Conservation (phyloP, 2,113 vertebrate genomes). For the Garra rufa region DNA sequence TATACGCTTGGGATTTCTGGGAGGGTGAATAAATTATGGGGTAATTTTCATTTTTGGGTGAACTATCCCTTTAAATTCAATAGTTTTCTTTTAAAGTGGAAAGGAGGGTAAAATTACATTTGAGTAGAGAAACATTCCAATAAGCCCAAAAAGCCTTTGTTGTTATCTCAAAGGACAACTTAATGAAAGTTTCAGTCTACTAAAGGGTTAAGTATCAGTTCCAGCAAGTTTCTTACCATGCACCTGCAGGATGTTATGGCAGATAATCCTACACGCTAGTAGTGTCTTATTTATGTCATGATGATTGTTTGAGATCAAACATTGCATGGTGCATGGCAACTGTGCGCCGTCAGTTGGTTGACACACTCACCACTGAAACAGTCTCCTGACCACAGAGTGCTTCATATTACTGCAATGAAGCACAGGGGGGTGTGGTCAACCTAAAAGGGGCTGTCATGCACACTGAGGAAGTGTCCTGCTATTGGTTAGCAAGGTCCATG, state of each 20-base stretch:
- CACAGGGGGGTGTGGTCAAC: conserved; percentile 54
- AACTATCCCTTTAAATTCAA: no score
- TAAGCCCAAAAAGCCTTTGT: not conserved
- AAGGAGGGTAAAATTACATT: not conserved
- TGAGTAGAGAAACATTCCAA: not conserved
- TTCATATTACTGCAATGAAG: conserved; percentile 44
- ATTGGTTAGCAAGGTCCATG: conserved; percentile 66
- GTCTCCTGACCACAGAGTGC: conserved; percentile 41
- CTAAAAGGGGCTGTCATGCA: conserved; percentile 48
- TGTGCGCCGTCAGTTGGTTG: not conserved
- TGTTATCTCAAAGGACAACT: conserved; percentile 5
- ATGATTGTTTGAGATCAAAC: conserved; percentile 26
- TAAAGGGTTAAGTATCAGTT: conserved; percentile 25
- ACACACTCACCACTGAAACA: conserved; percentile 10
- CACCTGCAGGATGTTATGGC: conserved; percentile 33
- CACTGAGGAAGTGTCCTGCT: conserved; percentile 60
- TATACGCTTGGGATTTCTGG: no score
- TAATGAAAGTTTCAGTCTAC: not conserved
- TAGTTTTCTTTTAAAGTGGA: not conserved
- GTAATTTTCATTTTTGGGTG: no score
- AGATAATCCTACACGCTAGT: not conserved
- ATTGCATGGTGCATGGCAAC: not conserved
- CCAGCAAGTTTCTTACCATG: not conserved
- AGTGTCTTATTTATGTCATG: not conserved
- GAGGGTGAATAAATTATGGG: no score